phyloP scores from a whole-genome alignment of 2,888 invertebrate species.

The Tinea trinotella region DNA sequence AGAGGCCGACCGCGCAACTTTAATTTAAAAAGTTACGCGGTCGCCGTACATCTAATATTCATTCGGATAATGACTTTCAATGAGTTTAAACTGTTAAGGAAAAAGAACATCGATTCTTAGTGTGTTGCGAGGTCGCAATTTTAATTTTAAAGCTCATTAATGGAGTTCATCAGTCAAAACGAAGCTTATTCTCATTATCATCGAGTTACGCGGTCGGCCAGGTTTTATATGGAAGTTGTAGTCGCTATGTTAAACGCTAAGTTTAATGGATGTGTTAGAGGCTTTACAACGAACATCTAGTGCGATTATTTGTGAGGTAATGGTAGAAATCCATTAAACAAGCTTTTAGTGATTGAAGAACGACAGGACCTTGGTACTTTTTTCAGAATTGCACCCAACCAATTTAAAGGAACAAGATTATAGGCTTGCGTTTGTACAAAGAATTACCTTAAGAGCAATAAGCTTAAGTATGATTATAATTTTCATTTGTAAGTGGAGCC shows the following conservation, averaged over 20 bases:
- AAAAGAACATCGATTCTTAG: too few relatives aligned
- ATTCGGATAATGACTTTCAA: too few relatives aligned
- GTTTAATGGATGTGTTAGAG: background rate
- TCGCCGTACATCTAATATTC: too few relatives aligned
- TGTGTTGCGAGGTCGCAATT: too few relatives aligned
- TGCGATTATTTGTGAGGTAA: constrained; percentile 70
- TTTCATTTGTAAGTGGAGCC: background rate
- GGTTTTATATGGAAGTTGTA: too few relatives aligned
- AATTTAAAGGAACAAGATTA: constrained; percentile 55
- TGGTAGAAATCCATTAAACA: constrained; percentile 72
- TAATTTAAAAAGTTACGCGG: too few relatives aligned
- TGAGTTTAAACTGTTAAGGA: too few relatives aligned
- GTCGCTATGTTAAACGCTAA: background rate
- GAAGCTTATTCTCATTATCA: too few relatives aligned
- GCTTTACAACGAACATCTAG: constrained; percentile 33
- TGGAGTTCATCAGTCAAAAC: too few relatives aligned
- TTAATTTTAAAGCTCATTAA: too few relatives aligned
- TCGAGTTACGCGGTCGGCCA: too few relatives aligned
- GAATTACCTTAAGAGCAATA: constrained; percentile 8
- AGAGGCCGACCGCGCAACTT: too few relatives aligned
- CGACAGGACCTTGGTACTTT: constrained; percentile 42
- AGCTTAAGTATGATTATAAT: background rate
- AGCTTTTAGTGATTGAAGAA: constrained; percentile 68
- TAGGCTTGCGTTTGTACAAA: constrained; percentile 5
- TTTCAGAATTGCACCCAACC: constrained; percentile 59